Evolutionary conservation across 2,888 invertebrate genomes (phyloP).

Genomic region (Callyntrura sp.): DNA sequence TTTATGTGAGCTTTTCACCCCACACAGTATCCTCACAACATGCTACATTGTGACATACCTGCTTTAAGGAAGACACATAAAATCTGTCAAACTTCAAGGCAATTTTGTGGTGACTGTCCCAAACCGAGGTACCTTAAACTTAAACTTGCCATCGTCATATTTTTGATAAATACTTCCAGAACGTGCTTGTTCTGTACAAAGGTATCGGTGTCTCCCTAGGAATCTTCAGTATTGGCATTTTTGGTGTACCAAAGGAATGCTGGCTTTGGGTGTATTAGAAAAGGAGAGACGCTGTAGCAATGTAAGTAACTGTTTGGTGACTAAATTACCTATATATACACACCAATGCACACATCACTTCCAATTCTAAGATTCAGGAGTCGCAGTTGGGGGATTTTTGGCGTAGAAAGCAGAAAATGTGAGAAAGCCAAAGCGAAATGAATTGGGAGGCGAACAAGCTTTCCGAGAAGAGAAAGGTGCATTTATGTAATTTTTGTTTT

Average conservation of each 20-base stretch:
- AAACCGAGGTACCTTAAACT: slow-evolving; percentile 11
- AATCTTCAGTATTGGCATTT: slow-evolving; percentile 12
- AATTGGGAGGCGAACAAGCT: slow-evolving; percentile 5
- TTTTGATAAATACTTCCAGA: slow-evolving; percentile 4
- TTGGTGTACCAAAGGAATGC: slow-evolving; percentile 60
- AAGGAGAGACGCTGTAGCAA: background rate
- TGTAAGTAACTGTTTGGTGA: slow-evolving; percentile 41
- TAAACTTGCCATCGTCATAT: slow-evolving; percentile 47
- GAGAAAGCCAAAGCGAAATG: slow-evolving; percentile 8
- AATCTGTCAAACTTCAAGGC: slow-evolving; percentile 60
- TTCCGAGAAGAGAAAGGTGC: slow-evolving; percentile 20
- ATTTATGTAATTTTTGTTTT: slow-evolving; percentile 31
- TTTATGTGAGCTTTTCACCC: slow-evolving; percentile 56
- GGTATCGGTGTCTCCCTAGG: background rate
- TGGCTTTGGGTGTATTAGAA: slow-evolving; percentile 21
- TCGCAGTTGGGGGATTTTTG: slow-evolving; percentile 56
- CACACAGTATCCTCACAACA: background rate
- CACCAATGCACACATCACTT: slow-evolving; percentile 68
- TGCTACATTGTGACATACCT: background rate
- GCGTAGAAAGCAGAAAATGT: slow-evolving; percentile 10
- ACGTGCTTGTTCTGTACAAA: background rate
- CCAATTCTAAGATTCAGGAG: slow-evolving; percentile 45
- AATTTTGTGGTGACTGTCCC: background rate
- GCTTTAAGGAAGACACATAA: slow-evolving; percentile 61
- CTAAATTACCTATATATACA: slow-evolving; percentile 68